Base-by-base conservation (phyloP, 2,888 invertebrate genomes). In the Lasioglossum marginatum region DNA sequence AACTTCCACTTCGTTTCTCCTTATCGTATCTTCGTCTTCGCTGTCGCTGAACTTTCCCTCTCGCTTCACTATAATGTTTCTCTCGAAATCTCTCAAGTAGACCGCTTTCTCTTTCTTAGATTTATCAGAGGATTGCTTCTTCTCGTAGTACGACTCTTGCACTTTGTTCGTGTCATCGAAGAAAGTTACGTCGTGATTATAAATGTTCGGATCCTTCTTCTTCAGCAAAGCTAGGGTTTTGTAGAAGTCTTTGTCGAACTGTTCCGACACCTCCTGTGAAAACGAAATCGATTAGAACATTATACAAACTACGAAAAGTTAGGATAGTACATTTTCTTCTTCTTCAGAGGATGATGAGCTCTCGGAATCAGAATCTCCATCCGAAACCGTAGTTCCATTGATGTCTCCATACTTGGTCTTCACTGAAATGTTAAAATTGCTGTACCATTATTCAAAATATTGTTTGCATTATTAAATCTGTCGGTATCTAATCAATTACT, bases 131-230 rank as follows among this genome's bases (percentile, higher is more conserved):
- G 40, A 23, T 34, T 71, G 89, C 93, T 78, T 76, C 60, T 84
- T 73, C 27, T 72, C 57, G 0, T 14, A 31, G 10, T 43, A 23
- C n/a, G 14, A 52, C 63, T 52, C 81, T 31, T 86, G 89, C 48
- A 72, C 76, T 77, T 82, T 81, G 1, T 68, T 72, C 14, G 87
- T 85, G 10, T 87, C 60, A 1, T 96, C 95, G 95, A 98, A 99
- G 93, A 98, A 98, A 78, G 96, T 96, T 48, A 96, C 96, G 79
- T 96, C 96, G 66, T 97, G 96, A 93, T 99, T 97, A 95, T 99
- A 99, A 87, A 99, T 99, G 90, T 96, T 96, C 0, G 99, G 98
- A 95, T 99, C 98, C 93, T 98, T 98, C 72, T 97, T 97, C 94
- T 99, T 99, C 72, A 99, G 95, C 77, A 97, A 97, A 0, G 98